Conservation (phyloP, 2,888 invertebrate species). For the Chloroclysta siterata region DNA sequence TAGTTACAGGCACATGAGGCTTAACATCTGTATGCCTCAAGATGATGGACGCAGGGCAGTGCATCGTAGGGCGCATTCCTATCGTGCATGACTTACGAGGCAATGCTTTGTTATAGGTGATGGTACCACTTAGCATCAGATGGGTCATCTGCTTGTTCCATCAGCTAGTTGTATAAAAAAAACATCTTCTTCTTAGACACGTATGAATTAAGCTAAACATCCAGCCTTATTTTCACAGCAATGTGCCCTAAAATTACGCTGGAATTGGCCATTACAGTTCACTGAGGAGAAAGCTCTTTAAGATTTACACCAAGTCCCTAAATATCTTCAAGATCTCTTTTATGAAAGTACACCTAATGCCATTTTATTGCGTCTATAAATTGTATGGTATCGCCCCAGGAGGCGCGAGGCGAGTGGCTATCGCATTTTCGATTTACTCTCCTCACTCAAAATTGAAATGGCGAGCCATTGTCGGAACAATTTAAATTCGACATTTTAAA, state of each 20-base stretch:
- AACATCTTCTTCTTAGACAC: no score
- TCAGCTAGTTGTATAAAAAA: no score
- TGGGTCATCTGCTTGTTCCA: no score
- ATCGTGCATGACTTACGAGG: no score
- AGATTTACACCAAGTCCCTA: slow-evolving; percentile 31
- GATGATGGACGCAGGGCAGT: no score
- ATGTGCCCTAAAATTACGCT: background rate
- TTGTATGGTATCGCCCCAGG: slow-evolving; percentile 77
- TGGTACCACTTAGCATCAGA: no score
- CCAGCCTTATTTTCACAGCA: background rate
- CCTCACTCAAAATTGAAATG: slow-evolving; percentile 80
- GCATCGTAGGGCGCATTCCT: no score
- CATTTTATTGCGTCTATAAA: slow-evolving; percentile 80
- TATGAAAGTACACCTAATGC: slow-evolving; percentile 57
- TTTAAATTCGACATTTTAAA: slow-evolving; percentile 79
- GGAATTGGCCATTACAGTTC: slow-evolving; percentile 27
- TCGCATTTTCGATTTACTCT: slow-evolving; percentile 75
- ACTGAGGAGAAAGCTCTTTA: slow-evolving; percentile 25
- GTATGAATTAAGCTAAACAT: background rate
- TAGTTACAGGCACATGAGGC: no score
- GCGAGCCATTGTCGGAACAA: slow-evolving; percentile 68
- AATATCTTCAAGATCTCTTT: slow-evolving; percentile 41
- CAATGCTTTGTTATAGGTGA: no score
- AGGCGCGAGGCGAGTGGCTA: slow-evolving; percentile 75
- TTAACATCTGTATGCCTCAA: no score